Evolutionary conservation across 1,140 invertebrate species (phyloP), one percentile per base, ranked within the genome.

Genomic region (Pachyrhynchus sulphureomaculatus): DNA sequence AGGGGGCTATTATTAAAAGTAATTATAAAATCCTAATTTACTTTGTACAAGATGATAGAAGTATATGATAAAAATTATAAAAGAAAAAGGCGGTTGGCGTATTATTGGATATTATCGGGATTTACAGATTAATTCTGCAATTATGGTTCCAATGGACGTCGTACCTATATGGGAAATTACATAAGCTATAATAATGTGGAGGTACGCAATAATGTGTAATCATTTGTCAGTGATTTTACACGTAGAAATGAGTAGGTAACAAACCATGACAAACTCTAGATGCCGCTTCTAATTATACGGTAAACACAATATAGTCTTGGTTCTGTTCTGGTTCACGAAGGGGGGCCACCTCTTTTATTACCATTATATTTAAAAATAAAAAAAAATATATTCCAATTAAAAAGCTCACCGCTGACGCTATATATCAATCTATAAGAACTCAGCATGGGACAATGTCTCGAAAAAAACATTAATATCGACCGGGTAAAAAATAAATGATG

Each of bases 331-430:
- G 54, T 69, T 71, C 62, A 58, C 37, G 36, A 60, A 62, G 64
- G 65, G 73, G 72, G 67, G 66, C 65, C 68, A 66, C 65, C 58
- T 65, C 71, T 73, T 73, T 73, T 73, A 75, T 73, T 72, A 75
- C 70, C 74, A 73, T 75, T 74, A 75, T 70, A 73, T 71, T 61
- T 59, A 44, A 20, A 59, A 49, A 69, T 69, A 71, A 71, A 72
- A 72, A 74, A 72, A 74, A 74, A 74, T 73, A 69, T 71, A 69
- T 74, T 75, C 74, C 74, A 75, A 75, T 75, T 75, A 75, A 75
- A 72, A 75, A 72, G 66, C 64, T 64, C 56, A 70, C 72, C 70
- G 72, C 72, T 69, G 74, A 71, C 67, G 70, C 72, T 71, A 74
- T 75, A 74, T 74, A 75, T 75, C 72, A 75, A 74, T 75, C 71